Base-by-base conservation (phyloP, 2,113 vertebrate genomes). In the Mixornis gularis region DNA sequence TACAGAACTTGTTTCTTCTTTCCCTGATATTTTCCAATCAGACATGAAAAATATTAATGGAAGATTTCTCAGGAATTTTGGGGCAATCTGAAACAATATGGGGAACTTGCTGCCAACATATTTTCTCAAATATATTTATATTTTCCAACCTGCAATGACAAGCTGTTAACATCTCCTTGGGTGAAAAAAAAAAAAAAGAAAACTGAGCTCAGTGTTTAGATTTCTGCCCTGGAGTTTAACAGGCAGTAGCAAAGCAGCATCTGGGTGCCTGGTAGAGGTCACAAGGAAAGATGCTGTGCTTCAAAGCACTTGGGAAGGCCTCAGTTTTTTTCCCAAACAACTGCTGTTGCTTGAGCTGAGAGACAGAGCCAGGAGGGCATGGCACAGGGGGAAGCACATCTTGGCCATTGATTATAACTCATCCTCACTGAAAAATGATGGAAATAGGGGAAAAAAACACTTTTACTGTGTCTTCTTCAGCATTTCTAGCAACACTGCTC, bases 121-220 rank as follows among this genome's bases (percentile, higher is more conserved):
- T 79, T 95, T 94, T 95, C 84, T 89, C 41, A 81, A 92, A 85
- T 25, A 53, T 24, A 68, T 72, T 91, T 93, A 22, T n/a, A 34
- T 81, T 93, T 86, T 76, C 73, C 78, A 85, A 21, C 46, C 38
- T 2, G 0, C 80, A 89, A 46, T 26, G 44, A 69, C 86, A 94
- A 74, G 58, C 24, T 68, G 77, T 24, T 85, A 89, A 90, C 26
- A 78, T 22, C 13, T 86, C 11, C 40, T 52, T 63, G 53, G 51
- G 8, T 36, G 9, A 30, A 32, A 21, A 12, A 12, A 51, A 21
- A 74, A 30, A 53, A n/a, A 62, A 12, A 13, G 2, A 38, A 80
- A n/a, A 38, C 30, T 52, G 24, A 87, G 12, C 14, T 56, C 25
- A 74, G 5, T 53, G 17, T 71, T 93, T 73, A 44, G 8, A 51